These are phyloP conservation scores for Gryllus longicercus DNA, from an alignment of 2,888 invertebrate genomes.

Conservation along the genomic window DNA sequence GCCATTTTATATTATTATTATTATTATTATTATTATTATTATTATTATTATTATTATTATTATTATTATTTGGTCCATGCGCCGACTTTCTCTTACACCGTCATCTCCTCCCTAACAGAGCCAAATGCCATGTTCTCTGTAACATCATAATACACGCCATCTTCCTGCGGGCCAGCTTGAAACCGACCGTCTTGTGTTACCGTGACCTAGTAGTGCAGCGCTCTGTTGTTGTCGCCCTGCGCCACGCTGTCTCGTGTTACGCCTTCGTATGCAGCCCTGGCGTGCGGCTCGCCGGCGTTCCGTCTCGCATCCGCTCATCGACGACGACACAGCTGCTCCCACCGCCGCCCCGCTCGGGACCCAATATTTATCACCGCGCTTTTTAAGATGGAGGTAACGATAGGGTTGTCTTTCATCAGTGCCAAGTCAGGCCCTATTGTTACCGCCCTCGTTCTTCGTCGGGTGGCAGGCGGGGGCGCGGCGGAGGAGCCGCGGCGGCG, in stretches of 20 bases:
- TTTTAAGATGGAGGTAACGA: conserved; percentile 17
- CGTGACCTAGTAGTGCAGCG: not conserved
- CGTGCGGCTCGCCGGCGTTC: not conserved
- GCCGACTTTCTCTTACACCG: no score
- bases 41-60: no score
- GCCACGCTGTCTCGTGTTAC: no score
- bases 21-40: no score
- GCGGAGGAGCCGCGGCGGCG: not conserved
- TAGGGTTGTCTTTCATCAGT: conserved; percentile 17
- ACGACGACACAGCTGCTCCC: not conserved
- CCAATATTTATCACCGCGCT: not conserved
- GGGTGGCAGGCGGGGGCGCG: not conserved
- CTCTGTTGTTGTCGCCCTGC: not conserved
- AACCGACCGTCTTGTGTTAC: not conserved
- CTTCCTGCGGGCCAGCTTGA: no score
- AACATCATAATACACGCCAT: no score
- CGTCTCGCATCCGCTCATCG: not conserved
- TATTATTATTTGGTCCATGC: no score
- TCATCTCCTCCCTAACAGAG: no score
- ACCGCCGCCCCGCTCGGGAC: not conserved
- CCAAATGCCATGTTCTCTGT: no score
- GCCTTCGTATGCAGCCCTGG: no score
- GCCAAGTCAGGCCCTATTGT: conserved; percentile 17
- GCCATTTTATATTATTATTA: no score
- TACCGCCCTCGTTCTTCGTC: not conserved